These are phyloP conservation scores for Nylanderia fulva DNA, from an alignment of 1,140 invertebrate genomes.

Conservation along the genomic window DNA sequence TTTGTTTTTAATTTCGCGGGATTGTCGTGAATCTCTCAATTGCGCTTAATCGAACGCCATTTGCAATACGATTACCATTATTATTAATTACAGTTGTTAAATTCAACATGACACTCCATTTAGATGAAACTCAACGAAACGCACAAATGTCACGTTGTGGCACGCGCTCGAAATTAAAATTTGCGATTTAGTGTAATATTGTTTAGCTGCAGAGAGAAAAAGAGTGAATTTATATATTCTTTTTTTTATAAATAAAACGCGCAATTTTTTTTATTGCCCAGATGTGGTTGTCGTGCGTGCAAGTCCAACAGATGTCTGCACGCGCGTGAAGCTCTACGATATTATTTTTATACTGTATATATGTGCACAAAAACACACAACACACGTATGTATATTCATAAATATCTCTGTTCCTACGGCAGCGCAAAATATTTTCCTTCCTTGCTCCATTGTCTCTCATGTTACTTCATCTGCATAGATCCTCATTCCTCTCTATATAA, in stretches of 20 bases:
- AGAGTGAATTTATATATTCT: slow-evolving; percentile 17
- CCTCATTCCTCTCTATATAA: slow-evolving; percentile 34
- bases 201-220: neutral
- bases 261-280: slow-evolving; percentile 66
- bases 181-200: neutral
- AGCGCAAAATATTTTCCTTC: neutral
- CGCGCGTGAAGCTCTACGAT: slow-evolving; percentile 47
- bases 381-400: neutral
- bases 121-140: slow-evolving; percentile 1
- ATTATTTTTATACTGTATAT: slow-evolving; percentile 70
- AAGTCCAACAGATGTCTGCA: slow-evolving; percentile 72
- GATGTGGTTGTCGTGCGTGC: slow-evolving; percentile 66
- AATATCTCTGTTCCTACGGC: neutral
- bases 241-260: slow-evolving; percentile 66
- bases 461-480: slow-evolving; percentile 26
- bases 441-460: neutral
- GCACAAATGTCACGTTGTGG: slow-evolving; percentile 46
- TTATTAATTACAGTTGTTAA: slow-evolving; percentile 28
- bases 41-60: neutral
- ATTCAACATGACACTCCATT: slow-evolving; percentile 11
- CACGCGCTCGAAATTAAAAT: slow-evolving; percentile 71
- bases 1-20: neutral
- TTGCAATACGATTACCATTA: slow-evolving; percentile 4
- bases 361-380: neutral
- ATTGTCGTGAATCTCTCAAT: neutral